Evolutionary conservation across 2,797 vertebrate species (phyloP).

Genomic region (Allobates femoralis): DNA sequence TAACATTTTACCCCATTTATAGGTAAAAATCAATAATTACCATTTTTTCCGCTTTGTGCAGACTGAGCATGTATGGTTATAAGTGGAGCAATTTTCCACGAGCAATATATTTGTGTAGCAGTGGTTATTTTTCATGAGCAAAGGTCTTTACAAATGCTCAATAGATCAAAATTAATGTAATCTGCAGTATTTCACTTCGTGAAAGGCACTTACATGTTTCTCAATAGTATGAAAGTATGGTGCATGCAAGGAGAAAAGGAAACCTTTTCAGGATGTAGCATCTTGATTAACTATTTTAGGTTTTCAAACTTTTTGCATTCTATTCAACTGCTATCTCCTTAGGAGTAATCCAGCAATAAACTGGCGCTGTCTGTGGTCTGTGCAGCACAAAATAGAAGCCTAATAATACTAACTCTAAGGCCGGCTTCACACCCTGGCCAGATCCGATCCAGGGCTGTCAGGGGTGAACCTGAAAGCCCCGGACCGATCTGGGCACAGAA

Average conservation of each 20-base stretch:
- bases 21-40: slow-evolving; percentile 30
- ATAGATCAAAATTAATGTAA: slow-evolving; percentile 49
- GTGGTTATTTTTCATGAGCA: slow-evolving; percentile 44
- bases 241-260: slow-evolving; percentile 14
- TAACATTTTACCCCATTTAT: background rate
- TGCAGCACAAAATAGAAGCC: background rate
- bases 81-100: slow-evolving; percentile 46
- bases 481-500: too few relatives aligned
- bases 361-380: background rate
- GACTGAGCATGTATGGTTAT: slow-evolving; percentile 5
- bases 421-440: too few relatives aligned
- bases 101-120: slow-evolving; percentile 39
- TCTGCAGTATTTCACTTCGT: slow-evolving; percentile 38
- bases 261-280: slow-evolving; percentile 23
- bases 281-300: slow-evolving; percentile 28
- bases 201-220: slow-evolving; percentile 50
- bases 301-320: slow-evolving; percentile 2
- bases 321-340: slow-evolving; percentile 2
- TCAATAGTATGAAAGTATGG: slow-evolving; percentile 20
- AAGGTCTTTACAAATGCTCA: slow-evolving; percentile 49
- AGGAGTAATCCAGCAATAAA: background rate
- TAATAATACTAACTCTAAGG: background rate
- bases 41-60: slow-evolving; percentile 4
- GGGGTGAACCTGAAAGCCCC: too few relatives aligned
- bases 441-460: too few relatives aligned